These are phyloP conservation scores for Acanthosepion pharaonis DNA, from an alignment of 2,888 invertebrate genomes.

Conservation along the genomic window DNA sequence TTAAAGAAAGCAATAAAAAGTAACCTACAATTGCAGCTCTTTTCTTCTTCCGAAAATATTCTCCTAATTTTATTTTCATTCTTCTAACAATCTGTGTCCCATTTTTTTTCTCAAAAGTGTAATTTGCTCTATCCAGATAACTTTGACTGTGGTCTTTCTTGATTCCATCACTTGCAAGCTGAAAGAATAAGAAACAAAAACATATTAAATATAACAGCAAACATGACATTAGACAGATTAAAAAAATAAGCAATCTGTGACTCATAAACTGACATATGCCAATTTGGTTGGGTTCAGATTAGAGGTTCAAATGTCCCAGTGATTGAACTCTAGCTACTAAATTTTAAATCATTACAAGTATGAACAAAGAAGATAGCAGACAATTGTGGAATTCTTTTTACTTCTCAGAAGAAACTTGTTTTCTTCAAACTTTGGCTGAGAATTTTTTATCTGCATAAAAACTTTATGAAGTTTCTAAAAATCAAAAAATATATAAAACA, in stretches of 20 bases:
- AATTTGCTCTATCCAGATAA: conserved; percentile 73
- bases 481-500: too few species aligned
- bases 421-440: too few species aligned
- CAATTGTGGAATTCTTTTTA: too few species aligned
- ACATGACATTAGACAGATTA: not conserved
- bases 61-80: conserved; percentile 70
- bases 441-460: too few species aligned
- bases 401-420: too few species aligned
- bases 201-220: not conserved
- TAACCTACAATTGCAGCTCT: conserved; percentile 70
- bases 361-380: too few species aligned
- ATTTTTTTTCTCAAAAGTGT: conserved; percentile 72
- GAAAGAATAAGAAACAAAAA: conserved; percentile 48
- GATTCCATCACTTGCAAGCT: conserved; percentile 75
- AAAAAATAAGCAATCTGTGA: not conserved
- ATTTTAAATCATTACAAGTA: too few species aligned
- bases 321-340: too few species aligned
- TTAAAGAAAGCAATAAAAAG: too few species aligned
- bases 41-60: conserved; percentile 72
- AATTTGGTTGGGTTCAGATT: too few species aligned
- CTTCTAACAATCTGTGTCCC: conserved; percentile 70
- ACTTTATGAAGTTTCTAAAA: too few species aligned
- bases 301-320: too few species aligned
- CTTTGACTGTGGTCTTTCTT: conserved; percentile 73
- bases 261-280: not conserved